Conservation (phyloP, 2,113 vertebrate genomes). For the Corvus cornix region DNA sequence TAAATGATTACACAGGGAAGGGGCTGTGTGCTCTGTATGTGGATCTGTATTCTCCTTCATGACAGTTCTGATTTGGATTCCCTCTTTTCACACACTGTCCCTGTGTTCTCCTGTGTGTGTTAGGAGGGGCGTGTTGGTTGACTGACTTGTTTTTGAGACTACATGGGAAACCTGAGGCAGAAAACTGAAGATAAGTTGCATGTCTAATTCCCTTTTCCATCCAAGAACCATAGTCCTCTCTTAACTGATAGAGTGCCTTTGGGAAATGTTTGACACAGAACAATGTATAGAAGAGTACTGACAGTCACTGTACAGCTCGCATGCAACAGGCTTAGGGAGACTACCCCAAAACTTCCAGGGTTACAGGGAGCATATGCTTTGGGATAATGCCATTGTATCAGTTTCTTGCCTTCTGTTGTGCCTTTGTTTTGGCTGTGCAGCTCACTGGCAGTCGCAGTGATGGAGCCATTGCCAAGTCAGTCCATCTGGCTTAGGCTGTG, state of each 20-base stretch:
- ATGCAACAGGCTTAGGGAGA: neutral
- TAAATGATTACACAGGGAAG: neutral
- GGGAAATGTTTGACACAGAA: neutral
- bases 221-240: neutral
- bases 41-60: neutral
- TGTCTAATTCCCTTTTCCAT: neutral
- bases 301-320: neutral
- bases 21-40: neutral
- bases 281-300: neutral
- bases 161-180: neutral
- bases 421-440: neutral
- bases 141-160: neutral
- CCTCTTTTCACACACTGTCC: rapidly evolving
- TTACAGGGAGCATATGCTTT: neutral
- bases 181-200: neutral
- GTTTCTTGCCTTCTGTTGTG: neutral
- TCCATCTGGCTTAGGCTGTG: neutral
- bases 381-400: neutral
- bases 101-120: neutral
- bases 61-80: neutral
- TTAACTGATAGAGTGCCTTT: neutral
- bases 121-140: neutral
- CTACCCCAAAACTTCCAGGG: no score
- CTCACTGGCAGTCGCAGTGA: neutral
- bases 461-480: neutral